Conservation (phyloP, 1,140 invertebrate genomes). For the Dendroctonus ponderosae region DNA sequence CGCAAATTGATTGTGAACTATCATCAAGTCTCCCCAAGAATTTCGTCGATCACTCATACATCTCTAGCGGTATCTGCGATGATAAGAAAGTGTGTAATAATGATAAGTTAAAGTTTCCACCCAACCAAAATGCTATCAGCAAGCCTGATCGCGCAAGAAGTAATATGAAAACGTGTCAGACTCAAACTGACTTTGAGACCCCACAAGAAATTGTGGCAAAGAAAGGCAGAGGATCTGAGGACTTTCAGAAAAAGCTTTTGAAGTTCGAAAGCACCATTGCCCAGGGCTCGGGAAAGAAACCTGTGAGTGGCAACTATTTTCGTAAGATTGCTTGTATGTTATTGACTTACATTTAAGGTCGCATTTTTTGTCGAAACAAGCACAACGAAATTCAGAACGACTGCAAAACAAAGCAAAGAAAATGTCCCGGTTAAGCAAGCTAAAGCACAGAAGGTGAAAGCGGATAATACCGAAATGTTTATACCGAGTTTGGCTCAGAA, state of each 20-base stretch:
- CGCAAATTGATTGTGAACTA: conserved; percentile 22
- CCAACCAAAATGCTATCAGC: neutral
- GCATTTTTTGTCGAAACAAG: conserved; percentile 57
- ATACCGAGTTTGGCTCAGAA: conserved; percentile 56
- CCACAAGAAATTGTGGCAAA: conserved; percentile 44
- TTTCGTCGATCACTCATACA: conserved; percentile 25
- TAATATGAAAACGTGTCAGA: conserved; percentile 46
- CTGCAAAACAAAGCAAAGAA: conserved; percentile 35
- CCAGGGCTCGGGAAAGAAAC: conserved; percentile 36
- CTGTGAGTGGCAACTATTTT: conserved; percentile 18
- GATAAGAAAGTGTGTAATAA: neutral
- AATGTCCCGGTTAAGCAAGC: conserved; percentile 50
- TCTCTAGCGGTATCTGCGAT: neutral
- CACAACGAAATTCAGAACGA: conserved; percentile 47
- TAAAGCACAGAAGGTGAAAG: conserved; percentile 21
- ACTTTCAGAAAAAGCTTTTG: conserved; percentile 49
- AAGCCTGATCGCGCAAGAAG: conserved; percentile 13
- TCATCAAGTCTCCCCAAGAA: conserved; percentile 40
- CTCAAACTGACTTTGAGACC: conserved; percentile 49
- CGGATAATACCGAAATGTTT: conserved; percentile 47
- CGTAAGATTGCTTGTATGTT: neutral
- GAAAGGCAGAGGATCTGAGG: conserved; percentile 44
- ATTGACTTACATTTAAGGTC: conserved; percentile 37
- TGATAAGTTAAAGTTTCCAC: neutral
- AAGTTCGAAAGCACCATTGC: conserved; percentile 46